phyloP scores from a whole-genome alignment of 2,797 vertebrate genomes.

The Coregonus sp. region DNA sequence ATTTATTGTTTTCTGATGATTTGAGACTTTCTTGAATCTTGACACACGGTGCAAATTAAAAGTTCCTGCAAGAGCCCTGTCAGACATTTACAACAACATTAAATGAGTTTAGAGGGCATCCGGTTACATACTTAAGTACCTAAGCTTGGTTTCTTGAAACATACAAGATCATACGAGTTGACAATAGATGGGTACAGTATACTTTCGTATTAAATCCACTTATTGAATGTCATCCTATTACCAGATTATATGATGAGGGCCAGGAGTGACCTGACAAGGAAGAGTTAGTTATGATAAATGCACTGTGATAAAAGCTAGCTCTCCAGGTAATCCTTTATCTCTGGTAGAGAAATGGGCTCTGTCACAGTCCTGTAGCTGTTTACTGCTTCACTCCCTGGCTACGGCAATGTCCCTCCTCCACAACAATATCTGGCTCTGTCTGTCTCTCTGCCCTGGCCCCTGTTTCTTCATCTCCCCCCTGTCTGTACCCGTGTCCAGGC shows the following conservation, averaged over 20 bases:
- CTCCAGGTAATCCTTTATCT: neutral
- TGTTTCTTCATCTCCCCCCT: too few relatives aligned
- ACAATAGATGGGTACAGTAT: too few relatives aligned
- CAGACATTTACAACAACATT: neutral
- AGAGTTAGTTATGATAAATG: neutral
- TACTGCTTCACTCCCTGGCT: constrained; percentile 8
- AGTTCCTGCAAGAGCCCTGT: neutral
- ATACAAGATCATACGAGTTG: too few relatives aligned
- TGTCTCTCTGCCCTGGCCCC: too few relatives aligned
- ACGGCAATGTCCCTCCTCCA: neutral
- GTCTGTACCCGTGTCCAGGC: too few relatives aligned
- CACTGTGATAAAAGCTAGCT: neutral
- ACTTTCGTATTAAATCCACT: too few relatives aligned
- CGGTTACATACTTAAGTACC: neutral
- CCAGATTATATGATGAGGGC: neutral
- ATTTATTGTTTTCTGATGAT: neutral
- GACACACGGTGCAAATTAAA: neutral
- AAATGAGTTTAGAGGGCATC: neutral
- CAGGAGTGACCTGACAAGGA: too few relatives aligned
- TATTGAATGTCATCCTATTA: neutral
- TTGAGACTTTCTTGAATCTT: neutral
- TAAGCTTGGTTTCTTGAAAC: too few relatives aligned
- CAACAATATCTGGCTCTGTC: neutral
- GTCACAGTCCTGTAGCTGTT: neutral
- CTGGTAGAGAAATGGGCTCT: neutral